These are phyloP conservation scores for Malthinus flaveolus DNA, from an alignment of 2,888 invertebrate genomes.

Conservation along the genomic window DNA sequence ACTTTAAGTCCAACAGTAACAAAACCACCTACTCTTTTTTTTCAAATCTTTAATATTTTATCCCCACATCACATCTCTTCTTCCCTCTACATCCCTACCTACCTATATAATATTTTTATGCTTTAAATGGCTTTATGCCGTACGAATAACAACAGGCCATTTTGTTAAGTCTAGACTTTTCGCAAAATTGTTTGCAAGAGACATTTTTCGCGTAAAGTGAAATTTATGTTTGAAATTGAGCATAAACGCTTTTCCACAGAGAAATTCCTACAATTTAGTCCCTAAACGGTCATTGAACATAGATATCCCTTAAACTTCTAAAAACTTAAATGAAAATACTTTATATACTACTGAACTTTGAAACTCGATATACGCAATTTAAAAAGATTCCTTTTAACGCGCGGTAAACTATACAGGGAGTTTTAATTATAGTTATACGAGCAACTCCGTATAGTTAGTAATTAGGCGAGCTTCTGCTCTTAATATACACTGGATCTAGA, in stretches of 20 bases:
- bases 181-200: conserved; percentile 20
- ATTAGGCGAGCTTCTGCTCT: too few relatives aligned
- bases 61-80: conserved; percentile 11
- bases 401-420: neutral
- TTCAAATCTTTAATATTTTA: conserved; percentile 24
- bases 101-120: neutral
- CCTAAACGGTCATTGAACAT: conserved; percentile 27
- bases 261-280: conserved; percentile 25
- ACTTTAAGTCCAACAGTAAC: conserved; percentile 23
- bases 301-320: conserved; percentile 20
- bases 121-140: conserved; percentile 17
- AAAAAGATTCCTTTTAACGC: too few relatives aligned
- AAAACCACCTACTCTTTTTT: conserved; percentile 21
- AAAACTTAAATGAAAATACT: conserved; percentile 19
- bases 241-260: conserved; percentile 22
- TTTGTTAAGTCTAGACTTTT: conserved; percentile 20
- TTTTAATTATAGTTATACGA: neutral
- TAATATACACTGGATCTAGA: too few relatives aligned
- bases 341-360: neutral
- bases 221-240: conserved; percentile 24
- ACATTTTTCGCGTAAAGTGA: conserved; percentile 17
- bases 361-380: too few relatives aligned
- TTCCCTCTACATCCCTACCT: too few relatives aligned
- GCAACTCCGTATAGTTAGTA: too few relatives aligned
- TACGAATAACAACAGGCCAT: conserved; percentile 8